Percentiles rank a stretch among this genome's conserved stretches.
These are phyloP conservation scores for Drosophila recens DNA, from an alignment of 2,888 invertebrate genomes.

Conservation along the genomic window DNA sequence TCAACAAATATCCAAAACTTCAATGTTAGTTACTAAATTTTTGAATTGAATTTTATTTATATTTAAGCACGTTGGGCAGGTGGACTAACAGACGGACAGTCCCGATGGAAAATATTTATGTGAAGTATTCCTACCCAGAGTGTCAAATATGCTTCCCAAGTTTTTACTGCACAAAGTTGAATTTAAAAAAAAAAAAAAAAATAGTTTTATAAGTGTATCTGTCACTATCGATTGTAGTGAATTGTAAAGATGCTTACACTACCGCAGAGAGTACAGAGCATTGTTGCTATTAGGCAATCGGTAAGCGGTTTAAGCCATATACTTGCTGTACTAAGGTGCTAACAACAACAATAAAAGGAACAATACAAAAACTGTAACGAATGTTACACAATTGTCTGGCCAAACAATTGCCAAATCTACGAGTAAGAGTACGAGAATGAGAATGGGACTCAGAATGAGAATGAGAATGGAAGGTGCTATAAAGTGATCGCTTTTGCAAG, in stretches of 20 bases:
- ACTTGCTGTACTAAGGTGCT: constrained; percentile 19
- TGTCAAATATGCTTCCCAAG: no score
- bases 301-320: constrained; percentile 8
- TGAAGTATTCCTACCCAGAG: no score
- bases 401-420: constrained; percentile 52
- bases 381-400: constrained; percentile 63
- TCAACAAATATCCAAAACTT: no score
- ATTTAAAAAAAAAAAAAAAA: no score
- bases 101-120: no score
- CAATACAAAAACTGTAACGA: constrained; percentile 7
- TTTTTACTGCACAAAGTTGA: no score
- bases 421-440: constrained; percentile 5
- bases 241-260: background rate
- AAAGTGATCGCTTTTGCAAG: constrained; percentile 69
- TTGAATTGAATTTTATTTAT: no score
- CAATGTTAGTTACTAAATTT: no score
- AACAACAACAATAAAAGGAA: constrained; percentile 7
- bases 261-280: no score
- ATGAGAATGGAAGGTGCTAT: constrained; percentile 32
- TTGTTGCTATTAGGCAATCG: constrained; percentile 10
- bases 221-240: background rate
- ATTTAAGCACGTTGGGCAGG: no score
- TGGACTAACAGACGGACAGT: no score
- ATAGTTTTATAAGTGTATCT: no score
- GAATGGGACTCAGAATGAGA: constrained; percentile 7